A percentile compares a stretch with the other conserved stretches of the same genome.
Evolutionary conservation across 2,113 vertebrate genomes (phyloP).

Genomic region (Addax nasomaculatus): DNA sequence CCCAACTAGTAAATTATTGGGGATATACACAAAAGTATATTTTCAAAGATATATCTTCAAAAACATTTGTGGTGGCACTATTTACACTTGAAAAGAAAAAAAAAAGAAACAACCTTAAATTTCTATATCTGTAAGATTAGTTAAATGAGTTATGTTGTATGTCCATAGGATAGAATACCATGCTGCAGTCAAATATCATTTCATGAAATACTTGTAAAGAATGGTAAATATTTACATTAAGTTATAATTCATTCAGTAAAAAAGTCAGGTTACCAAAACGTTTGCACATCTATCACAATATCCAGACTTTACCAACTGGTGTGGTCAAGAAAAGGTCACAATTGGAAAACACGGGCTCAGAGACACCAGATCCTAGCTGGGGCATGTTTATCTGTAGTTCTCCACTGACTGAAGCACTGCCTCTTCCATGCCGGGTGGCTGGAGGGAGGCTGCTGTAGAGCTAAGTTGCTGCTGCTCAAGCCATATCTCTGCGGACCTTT

Average conservation of each 20-base stretch:
- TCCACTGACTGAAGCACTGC: no score
- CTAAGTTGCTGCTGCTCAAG: not conserved
- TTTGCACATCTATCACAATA: not conserved
- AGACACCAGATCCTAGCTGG: not conserved
- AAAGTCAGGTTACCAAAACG: not conserved
- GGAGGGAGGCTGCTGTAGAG: not conserved
- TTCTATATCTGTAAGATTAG: not conserved
- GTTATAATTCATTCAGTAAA: not conserved
- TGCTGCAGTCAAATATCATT: not conserved
- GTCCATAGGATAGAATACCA: not conserved
- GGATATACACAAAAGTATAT: not conserved
- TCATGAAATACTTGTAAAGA: slow-evolving; percentile 12
- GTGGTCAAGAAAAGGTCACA: not conserved
- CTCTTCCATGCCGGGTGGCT: not conserved
- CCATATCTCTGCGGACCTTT: not conserved
- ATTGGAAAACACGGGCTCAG: not conserved
- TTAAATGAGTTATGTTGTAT: not conserved
- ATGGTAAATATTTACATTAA: not conserved
- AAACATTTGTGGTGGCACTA: not conserved
- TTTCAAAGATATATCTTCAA: not conserved
- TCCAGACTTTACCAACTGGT: not conserved
- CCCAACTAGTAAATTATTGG: not conserved
- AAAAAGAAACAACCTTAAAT: not conserved
- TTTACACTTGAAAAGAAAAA: not conserved
- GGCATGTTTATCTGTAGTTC: not conserved